phyloP scores from a whole-genome alignment of 2,888 invertebrate species.

The Himalopsyche kuldschensis region DNA sequence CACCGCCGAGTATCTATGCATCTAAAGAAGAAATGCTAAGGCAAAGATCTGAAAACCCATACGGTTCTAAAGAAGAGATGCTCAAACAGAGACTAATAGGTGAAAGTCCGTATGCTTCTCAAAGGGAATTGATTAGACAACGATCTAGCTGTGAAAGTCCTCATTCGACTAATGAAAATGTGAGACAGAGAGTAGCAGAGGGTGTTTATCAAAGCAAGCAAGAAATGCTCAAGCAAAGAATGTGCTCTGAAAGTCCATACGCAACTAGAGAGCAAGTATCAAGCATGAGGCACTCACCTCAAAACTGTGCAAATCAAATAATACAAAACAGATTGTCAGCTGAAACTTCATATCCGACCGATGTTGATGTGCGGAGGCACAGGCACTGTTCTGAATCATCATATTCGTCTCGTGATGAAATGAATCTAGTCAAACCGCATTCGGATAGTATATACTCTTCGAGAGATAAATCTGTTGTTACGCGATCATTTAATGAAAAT shows the following conservation, averaged over 20 bases:
- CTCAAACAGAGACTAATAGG: slow-evolving; percentile 50
- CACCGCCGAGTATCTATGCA: slow-evolving; percentile 53
- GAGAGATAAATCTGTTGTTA: neutral
- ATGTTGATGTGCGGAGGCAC: neutral
- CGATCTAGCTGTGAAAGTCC: slow-evolving; percentile 14
- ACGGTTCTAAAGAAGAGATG: slow-evolving; percentile 57
- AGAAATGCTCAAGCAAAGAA: slow-evolving; percentile 53
- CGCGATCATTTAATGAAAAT: neutral
- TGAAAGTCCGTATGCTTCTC: slow-evolving; percentile 56
- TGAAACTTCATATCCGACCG: slow-evolving; percentile 14
- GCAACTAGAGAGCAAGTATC: slow-evolving; percentile 58
- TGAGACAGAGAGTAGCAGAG: slow-evolving; percentile 43
- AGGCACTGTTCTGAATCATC: slow-evolving; percentile 18
- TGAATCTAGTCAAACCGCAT: neutral
- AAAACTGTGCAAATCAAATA: neutral
- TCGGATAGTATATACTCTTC: slow-evolving; percentile 6
- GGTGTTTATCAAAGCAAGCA: slow-evolving; percentile 52
- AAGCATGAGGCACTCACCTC: slow-evolving; percentile 46
- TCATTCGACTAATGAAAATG: slow-evolving; percentile 30
- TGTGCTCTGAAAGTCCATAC: slow-evolving; percentile 53
- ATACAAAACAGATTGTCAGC: slow-evolving; percentile 1
- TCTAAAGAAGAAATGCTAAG: slow-evolving; percentile 59
- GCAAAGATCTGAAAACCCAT: slow-evolving; percentile 57
- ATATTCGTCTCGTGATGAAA: slow-evolving; percentile 17
- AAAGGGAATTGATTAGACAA: slow-evolving; percentile 49